Percentiles rank a stretch among this genome's conserved stretches.
Conservation (phyloP, 2,113 vertebrate species). For the Tachysurus fulvidraco region DNA sequence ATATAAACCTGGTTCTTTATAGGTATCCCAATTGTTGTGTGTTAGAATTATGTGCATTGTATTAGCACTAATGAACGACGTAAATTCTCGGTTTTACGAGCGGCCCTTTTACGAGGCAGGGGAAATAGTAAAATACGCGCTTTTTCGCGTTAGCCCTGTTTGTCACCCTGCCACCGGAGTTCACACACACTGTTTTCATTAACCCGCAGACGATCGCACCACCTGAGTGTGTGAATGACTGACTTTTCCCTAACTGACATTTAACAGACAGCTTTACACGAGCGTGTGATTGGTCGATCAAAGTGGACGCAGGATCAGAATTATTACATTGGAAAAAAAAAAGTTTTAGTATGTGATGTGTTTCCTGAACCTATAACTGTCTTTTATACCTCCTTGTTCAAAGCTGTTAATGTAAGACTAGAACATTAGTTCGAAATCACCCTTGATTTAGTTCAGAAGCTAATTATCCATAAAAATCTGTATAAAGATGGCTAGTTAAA, state of each 20-base stretch:
- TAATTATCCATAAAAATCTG: constrained; percentile 1
- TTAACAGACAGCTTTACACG: constrained; percentile 64
- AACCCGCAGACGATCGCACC: constrained; percentile 65
- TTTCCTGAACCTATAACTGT: neutral
- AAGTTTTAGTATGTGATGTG: neutral
- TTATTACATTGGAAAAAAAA: neutral
- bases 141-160: constrained; percentile 75
- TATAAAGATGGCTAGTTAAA: neutral
- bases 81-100: constrained; percentile 81
- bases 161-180: constrained; percentile 70
- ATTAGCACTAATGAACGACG: constrained; percentile 79
- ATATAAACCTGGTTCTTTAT: constrained; percentile 79
- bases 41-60: constrained; percentile 82
- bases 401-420: neutral
- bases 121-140: constrained; percentile 77
- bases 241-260: constrained; percentile 65
- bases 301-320: neutral
- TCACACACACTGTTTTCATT: constrained; percentile 76
- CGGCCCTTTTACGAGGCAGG: constrained; percentile 71
- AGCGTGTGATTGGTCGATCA: constrained; percentile 40
- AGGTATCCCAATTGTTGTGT: constrained; percentile 79
- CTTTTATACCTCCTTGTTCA: neutral
- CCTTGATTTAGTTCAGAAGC: neutral
- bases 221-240: constrained; percentile 39
- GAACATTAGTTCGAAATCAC: neutral